phyloP scores from a whole-genome alignment of 2,888 invertebrate species.

The Alloplasta piceator region DNA sequence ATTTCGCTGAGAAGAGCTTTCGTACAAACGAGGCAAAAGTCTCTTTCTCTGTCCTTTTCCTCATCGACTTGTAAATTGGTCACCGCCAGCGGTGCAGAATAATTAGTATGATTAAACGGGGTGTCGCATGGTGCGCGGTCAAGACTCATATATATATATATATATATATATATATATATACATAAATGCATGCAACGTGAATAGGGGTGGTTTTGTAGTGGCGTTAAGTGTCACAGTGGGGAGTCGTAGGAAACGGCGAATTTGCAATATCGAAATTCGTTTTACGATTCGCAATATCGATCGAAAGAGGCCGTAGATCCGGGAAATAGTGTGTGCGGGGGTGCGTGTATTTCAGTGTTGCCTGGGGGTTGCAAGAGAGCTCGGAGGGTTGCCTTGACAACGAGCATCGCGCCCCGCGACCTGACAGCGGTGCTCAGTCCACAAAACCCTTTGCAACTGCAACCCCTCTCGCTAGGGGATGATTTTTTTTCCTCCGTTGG shows the following conservation, averaged over 20 bases:
- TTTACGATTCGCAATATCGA: constrained; percentile 69
- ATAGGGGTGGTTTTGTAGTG: constrained; percentile 12
- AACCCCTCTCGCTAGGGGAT: not conserved
- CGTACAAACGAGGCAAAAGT: not conserved
- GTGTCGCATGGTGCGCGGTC: constrained; percentile 38
- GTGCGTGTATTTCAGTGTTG: constrained; percentile 53
- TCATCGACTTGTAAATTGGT: not conserved
- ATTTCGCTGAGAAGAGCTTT: constrained; percentile 10
- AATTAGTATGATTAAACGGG: constrained; percentile 51
- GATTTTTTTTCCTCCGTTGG: not conserved
- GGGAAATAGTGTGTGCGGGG: constrained; percentile 51
- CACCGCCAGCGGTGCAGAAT: constrained; percentile 4
- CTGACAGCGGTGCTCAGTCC: constrained; percentile 76
- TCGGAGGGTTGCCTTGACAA: constrained; percentile 76
- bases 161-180: constrained; percentile 1
- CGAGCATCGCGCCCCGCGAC: constrained; percentile 74
- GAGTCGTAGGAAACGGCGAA: not conserved
- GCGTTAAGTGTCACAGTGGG: constrained; percentile 14
- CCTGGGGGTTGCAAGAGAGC: constrained; percentile 73
- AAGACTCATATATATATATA: constrained; percentile 1
- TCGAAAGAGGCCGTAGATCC: constrained; percentile 75
- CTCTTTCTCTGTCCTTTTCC: not conserved
- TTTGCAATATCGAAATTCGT: constrained; percentile 54
- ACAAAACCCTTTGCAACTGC: constrained; percentile 65
- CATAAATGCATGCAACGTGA: not conserved